Evolutionary conservation across 2,113 vertebrate species (phyloP).

Genomic region (Anarhynchus alexandrinus): DNA sequence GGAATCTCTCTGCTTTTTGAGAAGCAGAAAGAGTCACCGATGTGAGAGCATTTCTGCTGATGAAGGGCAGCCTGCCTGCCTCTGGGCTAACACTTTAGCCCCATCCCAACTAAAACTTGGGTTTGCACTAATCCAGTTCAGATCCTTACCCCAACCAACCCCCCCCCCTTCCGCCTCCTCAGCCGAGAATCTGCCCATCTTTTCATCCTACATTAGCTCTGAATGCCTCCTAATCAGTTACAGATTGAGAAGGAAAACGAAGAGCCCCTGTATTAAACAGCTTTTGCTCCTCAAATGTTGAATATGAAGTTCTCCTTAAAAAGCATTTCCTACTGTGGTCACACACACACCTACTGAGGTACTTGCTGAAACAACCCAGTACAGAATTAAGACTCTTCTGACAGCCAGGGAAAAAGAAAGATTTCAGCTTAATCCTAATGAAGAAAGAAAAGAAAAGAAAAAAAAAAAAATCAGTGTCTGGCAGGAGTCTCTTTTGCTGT

Average conservation of each 20-base stretch:
- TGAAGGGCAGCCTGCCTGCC: background rate
- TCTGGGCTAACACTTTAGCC: background rate
- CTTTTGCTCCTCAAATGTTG: constrained; percentile 32
- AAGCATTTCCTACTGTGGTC: background rate
- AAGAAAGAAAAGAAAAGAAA: background rate
- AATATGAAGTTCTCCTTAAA: constrained; percentile 25
- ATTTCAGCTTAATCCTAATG: background rate
- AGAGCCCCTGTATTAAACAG: background rate
- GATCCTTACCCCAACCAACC: background rate
- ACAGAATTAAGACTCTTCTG: background rate
- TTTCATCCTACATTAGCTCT: constrained; percentile 39
- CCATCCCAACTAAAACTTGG: background rate
- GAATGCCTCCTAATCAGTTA: constrained; percentile 50
- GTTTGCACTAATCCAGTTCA: constrained; percentile 26
- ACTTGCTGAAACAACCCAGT: background rate
- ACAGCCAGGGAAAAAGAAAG: background rate
- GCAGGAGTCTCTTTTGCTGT: background rate
- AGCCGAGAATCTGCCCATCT: background rate
- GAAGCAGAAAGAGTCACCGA: background rate
- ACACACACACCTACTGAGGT: constrained; percentile 4
- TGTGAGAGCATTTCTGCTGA: background rate
- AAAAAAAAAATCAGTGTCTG: background rate
- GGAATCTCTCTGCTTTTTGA: background rate
- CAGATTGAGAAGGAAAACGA: constrained; percentile 30
- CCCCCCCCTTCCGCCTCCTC: background rate